Base-by-base conservation (phyloP, 1,140 invertebrate genomes). In the Apolygus lucorum region DNA sequence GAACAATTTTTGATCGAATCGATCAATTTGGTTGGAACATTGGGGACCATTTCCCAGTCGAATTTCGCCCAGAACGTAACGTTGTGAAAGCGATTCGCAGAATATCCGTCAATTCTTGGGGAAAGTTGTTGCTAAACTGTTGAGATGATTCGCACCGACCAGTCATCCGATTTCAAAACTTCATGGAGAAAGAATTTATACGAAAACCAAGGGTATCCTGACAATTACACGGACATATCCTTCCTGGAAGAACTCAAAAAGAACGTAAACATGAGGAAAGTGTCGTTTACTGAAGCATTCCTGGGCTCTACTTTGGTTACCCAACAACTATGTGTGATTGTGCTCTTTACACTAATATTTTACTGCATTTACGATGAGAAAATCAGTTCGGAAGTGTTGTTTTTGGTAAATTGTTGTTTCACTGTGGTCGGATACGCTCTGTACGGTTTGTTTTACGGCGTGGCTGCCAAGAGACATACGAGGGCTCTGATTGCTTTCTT, bases 181-280 rank as follows among this genome's bases (percentile, higher is more conserved):
- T 79, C 81, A 21, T 96, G 93, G 93, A 84, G 85, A 70, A 96
- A 95, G 81, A 91, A 93, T 76, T 81, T 98, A 21, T 98, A 96
- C 75, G 88, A 92, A 77, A 89, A 94, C 77, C 84, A 89, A 71
- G 87, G 86, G 49, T 89, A 90, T 74, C 89, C 92, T 0, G 95
- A 97, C 77, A 96, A 97, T 81, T 96, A 96, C 76, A 95, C 93
- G 0, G 90, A 95, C 78, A 83, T 84, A 28, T 82, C 85, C 29
- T 97, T 98, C 78, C 79, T 97, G 11, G 85, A 91, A 77, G 90
- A 96, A 73, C 76, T 97, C 42, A 85, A 84, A 70, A 95, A 90
- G 75, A 97, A 97, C 81, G 80, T 92, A 14, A 85, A 90, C 77
- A 82, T 90, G 4, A 83, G 88, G 75, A 83, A 88, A 76, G 86